Evolutionary conservation across 2,113 vertebrate species (phyloP), one percentile per base, ranked within the genome.

Genomic region (Eptatretus burgeri): DNA sequence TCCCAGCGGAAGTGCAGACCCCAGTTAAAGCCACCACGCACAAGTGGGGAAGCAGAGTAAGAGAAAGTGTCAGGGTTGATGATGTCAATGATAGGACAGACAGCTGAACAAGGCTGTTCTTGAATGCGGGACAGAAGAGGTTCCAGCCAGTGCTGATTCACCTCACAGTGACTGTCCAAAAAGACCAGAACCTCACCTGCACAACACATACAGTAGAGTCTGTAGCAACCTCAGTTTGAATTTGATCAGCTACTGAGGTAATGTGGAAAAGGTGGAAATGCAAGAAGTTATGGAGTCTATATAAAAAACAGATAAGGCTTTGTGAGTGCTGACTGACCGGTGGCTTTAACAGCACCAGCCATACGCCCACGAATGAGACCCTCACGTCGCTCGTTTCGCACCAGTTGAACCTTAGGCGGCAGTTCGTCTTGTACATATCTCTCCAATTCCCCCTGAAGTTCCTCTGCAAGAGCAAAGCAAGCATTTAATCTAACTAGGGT

Each of bases 1-100:
- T 98, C 91, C 91, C 91, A 98, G 62, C 87, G 95, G 72, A 98
- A 98, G 75, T 98, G 91, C 69, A 98, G 80, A n/a, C 91, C 91
- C 91, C 91, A 98, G 78, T 98, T 98, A 68, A 98, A 98, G 4
- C 91, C 91, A 0, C 91, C 91, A 1, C 91, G 74, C 63, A 95
- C 91, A 1, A 93, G 77, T 0, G 91, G 91, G 1, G 89, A 95
- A 1, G 89, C 77, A 65, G 81, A 85, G 75, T 98, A 98, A 66
- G 75, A 67, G 1, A 98, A 80, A 0, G 91, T 98, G 76, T 95
- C 91, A 0, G 89, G 85, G 0, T 86, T 94, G 76, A 98, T 84
- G 71, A 98, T 98, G 74, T 98, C 91, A 1, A 98, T 98, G 64
- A 93, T 81, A 0, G 91, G 91, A 66, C 91, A 98, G 67, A 98